Conservation (phyloP, 2,113 vertebrate species). For the Zapus hudsonius region DNA sequence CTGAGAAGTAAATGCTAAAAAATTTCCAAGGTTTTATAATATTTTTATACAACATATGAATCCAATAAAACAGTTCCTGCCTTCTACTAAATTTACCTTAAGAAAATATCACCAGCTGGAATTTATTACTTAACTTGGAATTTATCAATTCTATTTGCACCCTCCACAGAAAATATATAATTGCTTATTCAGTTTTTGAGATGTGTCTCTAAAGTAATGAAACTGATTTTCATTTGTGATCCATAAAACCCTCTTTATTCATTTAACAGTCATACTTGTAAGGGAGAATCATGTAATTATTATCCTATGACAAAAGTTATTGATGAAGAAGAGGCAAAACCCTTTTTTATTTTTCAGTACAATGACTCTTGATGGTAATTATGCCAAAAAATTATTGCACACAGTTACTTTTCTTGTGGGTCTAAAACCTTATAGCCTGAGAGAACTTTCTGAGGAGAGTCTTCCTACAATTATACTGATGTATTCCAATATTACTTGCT, state of each 20-base stretch:
- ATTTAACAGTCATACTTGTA: conserved; percentile 38
- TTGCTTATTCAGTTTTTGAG: conserved; percentile 52
- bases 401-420: conserved; percentile 10
- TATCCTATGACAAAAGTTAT: conserved; percentile 47
- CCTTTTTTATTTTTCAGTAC: conserved; percentile 23
- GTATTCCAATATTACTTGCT: background rate
- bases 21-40: conserved; percentile 55
- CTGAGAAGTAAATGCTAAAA: conserved; percentile 30
- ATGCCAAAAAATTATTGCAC: conserved; percentile 14
- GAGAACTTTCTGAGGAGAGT: background rate
- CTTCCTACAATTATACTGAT: conserved; percentile 45
- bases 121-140: conserved; percentile 69
- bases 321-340: conserved; percentile 13
- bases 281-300: conserved; percentile 26
- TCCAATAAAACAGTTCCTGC: conserved; percentile 58
- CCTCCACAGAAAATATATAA: conserved; percentile 52
- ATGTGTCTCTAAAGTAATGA: conserved; percentile 58
- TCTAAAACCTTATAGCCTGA: background rate
- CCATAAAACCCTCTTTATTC: conserved; percentile 24
- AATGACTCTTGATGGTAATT: background rate
- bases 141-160: conserved; percentile 54
- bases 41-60: conserved; percentile 55
- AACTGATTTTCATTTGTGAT: conserved; percentile 55
- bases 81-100: conserved; percentile 67
- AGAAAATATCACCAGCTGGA: conserved; percentile 65